A percentile compares a stretch with the other conserved stretches of the same genome.
phyloP scores from a whole-genome alignment of 2,113 vertebrate species.

The Castor canadensis region DNA sequence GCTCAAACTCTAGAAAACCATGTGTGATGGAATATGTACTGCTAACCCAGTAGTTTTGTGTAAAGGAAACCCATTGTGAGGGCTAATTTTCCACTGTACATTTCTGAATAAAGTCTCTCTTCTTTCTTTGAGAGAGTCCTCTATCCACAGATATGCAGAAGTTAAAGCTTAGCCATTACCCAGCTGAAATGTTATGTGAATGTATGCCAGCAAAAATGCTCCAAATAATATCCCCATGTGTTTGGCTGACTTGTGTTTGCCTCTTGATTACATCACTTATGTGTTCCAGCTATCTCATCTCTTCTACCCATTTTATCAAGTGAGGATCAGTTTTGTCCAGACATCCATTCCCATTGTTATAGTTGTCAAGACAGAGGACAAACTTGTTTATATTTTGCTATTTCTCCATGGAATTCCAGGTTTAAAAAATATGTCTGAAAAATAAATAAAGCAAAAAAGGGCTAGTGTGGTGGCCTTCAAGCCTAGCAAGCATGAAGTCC shows the following conservation, averaged over 20 bases:
- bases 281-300: background rate
- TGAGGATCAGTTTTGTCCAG: background rate
- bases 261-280: background rate
- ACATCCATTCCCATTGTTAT: background rate
- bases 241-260: background rate
- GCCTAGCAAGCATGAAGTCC: too few relatives aligned
- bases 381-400: constrained; percentile 7
- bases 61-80: constrained; percentile 72
- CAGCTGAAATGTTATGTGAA: constrained; percentile 48
- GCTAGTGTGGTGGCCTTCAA: too few relatives aligned
- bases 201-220: background rate
- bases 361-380: constrained; percentile 7
- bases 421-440: background rate
- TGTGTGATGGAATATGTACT: constrained; percentile 57
- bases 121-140: constrained; percentile 57
- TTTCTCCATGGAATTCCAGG: background rate
- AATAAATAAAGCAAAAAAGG: too few relatives aligned
- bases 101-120: constrained; percentile 71
- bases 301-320: constrained; percentile 9
- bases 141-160: constrained; percentile 43
- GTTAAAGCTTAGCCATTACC: constrained; percentile 46
- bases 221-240: constrained; percentile 12
- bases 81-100: constrained; percentile 55
- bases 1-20: constrained; percentile 70
- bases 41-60: constrained; percentile 59